Base-by-base conservation (phyloP, 2,888 invertebrate species). In the Papilio gigon region DNA sequence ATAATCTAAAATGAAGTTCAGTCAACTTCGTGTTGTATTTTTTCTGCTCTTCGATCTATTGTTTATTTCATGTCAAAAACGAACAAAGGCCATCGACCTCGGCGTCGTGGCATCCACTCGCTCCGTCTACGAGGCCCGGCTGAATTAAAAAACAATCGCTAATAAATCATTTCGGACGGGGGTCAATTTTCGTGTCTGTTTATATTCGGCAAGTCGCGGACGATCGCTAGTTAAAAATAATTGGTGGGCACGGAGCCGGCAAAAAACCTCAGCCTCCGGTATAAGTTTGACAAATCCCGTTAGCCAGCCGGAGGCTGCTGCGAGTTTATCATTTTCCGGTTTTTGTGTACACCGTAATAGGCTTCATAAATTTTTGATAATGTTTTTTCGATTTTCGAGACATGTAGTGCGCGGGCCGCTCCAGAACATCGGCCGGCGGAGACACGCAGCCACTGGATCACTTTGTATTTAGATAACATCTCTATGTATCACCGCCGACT, bases 311-410 rank as follows among this genome's bases (percentile, higher is more conserved):
- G 76, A 73, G 77, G 76, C 76, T 76, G 75, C 71, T 72, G 73
- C 72, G 78, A 78, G 82, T 84, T 85, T 83, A 86, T 87, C 83
- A 80, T 86, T 88, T 89, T 85, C 79, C 82, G 78, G 81, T 85
- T 90, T 89, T 86, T 85, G 79, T 78, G 77, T 77, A 74, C 79
- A 71, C 84, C 84, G 81, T 90, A 89, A 90, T 88, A 87, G 88
- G 84, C 78, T 81, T 86, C 88, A 89, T 89, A 90, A 86, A 90
- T 89, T 87, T 85, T 85, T 87, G 85, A 89, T 88, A 86, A 80
- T 79, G 81, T 84, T 85, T 84, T 84, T 83, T 80, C 80, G 84
- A 82, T 83, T 83, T 83, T 78, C 76, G 75, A 78, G 76, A 76
- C 77, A 75, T 74, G 74, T 73, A 70, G 72, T 73, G 73, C 72